Evolutionary conservation across 1,140 invertebrate genomes (phyloP), one percentile per base, ranked within the genome.

Genomic region (Meloidogyne floridensis): DNA sequence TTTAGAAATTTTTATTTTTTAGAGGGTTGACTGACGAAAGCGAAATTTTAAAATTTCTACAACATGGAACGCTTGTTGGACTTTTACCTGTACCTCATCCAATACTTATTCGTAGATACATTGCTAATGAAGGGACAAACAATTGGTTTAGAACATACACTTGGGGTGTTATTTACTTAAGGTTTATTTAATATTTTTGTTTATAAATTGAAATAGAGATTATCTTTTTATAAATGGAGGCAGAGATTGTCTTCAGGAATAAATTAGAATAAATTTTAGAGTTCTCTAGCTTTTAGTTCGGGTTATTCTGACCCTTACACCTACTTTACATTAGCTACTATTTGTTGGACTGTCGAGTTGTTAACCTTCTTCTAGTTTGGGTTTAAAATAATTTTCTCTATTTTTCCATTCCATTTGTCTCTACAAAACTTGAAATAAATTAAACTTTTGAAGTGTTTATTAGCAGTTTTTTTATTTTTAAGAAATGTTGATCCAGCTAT

Each of bases 1-100:
- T 59, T 82, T 84, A 75, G 43, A 18, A 75, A 80, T 11, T n/a
- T 15, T 74, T 70, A 32, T 32, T 51, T 92, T 92, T 5, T 89
- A 98, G 96, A 90, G 96, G 96, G n/a, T 91, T 99, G 82, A 99
- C 97, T 7, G 97, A 99, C 92, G 97, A 99, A 92, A 97, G 95
- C 91, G 97, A 99, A 92, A 98, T 99, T 90, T 92, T 99, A 11
- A 98, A 98, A 90, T 99, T 99, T 92, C 92, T 99, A 15, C 97
- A 99, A 92, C 96, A 98, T 91, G 97, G 97, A 76, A 99, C 98
- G 1, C 91, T 99, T 77, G 97, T 99, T 10, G 97, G 97, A 5
- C 92, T 99, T 42, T 91, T 99, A 73, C 98, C 98, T 2, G 98
- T 99, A 70, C 98, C 98, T 8, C 97, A 99, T 93, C 97, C 98